These are phyloP conservation scores for Gallirallus australis DNA, from an alignment of 2,797 vertebrate species.

Conservation along the genomic window DNA sequence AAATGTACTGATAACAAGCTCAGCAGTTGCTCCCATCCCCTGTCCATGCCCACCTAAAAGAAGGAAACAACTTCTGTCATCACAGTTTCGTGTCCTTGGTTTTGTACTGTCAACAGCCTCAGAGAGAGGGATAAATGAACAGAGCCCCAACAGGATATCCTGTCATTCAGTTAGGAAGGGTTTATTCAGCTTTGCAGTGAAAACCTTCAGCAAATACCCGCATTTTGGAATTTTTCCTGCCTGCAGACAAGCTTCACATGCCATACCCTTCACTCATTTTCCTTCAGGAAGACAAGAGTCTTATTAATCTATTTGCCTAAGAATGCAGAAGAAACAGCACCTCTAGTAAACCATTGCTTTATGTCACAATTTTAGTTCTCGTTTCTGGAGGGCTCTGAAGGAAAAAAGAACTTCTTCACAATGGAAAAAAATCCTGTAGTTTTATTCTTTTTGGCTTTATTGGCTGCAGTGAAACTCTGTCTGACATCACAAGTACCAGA, in stretches of 20 bases:
- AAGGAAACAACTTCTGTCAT: slow-evolving; percentile 19
- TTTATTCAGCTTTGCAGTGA: slow-evolving; percentile 52
- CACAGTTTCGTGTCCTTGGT: slow-evolving; percentile 21
- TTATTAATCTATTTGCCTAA: neutral
- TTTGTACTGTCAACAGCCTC: slow-evolving; percentile 11
- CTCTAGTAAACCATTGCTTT: neutral
- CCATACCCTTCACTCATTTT: neutral
- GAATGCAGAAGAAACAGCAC: neutral
- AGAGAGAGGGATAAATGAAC: slow-evolving; percentile 32
- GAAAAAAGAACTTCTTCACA: neutral
- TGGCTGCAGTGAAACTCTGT: neutral
- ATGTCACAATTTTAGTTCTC: neutral
- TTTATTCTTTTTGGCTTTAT: slow-evolving; percentile 28
- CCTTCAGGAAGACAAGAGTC: slow-evolving; percentile 41
- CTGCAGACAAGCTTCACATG: neutral
- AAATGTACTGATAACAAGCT: neutral
- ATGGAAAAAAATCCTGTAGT: slow-evolving; percentile 39
- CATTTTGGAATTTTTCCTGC: slow-evolving; percentile 61
- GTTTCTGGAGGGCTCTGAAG: neutral
- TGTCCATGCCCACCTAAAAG: neutral
- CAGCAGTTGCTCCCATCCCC: neutral
- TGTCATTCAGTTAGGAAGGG: slow-evolving; percentile 68
- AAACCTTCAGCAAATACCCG: slow-evolving; percentile 1
- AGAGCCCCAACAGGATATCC: slow-evolving; percentile 77
- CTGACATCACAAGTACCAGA: neutral